phyloP scores from a whole-genome alignment of 2,888 invertebrate species.

The Deladenus siricidicola region DNA sequence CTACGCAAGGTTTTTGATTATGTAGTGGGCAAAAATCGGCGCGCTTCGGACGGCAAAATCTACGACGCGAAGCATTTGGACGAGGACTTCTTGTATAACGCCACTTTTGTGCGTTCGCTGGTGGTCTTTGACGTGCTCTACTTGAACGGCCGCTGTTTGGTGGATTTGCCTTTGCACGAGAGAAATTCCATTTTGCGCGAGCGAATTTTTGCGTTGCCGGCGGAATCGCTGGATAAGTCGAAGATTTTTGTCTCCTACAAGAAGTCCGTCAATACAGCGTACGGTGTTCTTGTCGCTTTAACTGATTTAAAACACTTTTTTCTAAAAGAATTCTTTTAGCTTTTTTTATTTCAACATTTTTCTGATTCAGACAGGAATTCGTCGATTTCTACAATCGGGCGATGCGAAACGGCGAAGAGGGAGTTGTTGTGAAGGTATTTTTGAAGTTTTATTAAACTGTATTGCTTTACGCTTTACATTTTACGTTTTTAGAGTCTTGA shows the following conservation, averaged over 20 bases:
- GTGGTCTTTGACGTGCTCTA: slow-evolving; percentile 47
- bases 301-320: background rate
- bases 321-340: background rate
- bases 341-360: background rate
- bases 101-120: slow-evolving; percentile 24
- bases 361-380: slow-evolving; percentile 36
- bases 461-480: background rate
- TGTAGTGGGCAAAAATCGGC: slow-evolving; percentile 30
- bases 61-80: slow-evolving; percentile 33
- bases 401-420: slow-evolving; percentile 45
- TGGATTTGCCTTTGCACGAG: slow-evolving; percentile 27
- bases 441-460: too few relatives aligned
- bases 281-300: background rate
- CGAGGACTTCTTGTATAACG: slow-evolving; percentile 24
- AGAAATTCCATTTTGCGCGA: slow-evolving; percentile 20
- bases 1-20: too few relatives aligned
- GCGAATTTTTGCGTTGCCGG: slow-evolving; percentile 1
- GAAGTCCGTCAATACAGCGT: slow-evolving; percentile 10
- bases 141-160: slow-evolving; percentile 33
- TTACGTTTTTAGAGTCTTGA: slow-evolving; percentile 15
- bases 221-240: slow-evolving; percentile 12
- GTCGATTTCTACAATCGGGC: slow-evolving; percentile 37
- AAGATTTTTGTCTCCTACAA: slow-evolving; percentile 19
- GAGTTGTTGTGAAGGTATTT: slow-evolving; percentile 49
- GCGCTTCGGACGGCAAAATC: slow-evolving; percentile 26